Base-by-base conservation (phyloP, 2,888 invertebrate genomes). In the Eudasyphora cyanicolor region DNA sequence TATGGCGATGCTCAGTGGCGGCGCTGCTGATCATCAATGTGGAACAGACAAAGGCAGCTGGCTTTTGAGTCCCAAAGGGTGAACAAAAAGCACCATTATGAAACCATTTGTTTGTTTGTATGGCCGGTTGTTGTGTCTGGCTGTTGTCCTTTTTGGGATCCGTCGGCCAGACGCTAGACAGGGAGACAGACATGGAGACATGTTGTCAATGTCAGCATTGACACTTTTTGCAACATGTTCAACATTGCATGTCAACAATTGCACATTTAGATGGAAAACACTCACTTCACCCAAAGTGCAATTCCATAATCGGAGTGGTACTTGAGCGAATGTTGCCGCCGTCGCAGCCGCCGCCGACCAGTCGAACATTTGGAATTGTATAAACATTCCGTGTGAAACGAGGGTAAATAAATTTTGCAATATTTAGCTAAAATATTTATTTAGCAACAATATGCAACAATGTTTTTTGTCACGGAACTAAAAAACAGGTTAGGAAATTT, bases 181-280 rank as follows among this genome's bases (percentile, higher is more conserved):
- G n/a, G n/a, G n/a, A n/a, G n/a, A 35, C 35, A 29, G 57, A 54
- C 76, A 84, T 83, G 77, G 19, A 29, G 57, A 54, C 76, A 84
- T 83, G 77, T 77, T 80, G 77, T 83, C 83, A 80, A 77, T 80
- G 77, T 83, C 80, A 83, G 77, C 70, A 49, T 75, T 74, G 67
- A 78, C 74, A 75, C 51, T 77, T 77, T 83, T 76, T 77, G 80
- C 69, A 83, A 80, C 45, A 77, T 77, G 62, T 80, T 80, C 35
- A 77, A 75, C 62, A 80, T 80, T 54, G 80, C 70, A 64, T 83
- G 80, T 80, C 77, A 83, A 64, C 70, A 83, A 76, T 64, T 77
- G 74, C 79, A 77, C 70, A 77, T 42, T 79, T 79, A 62, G 70
- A 76, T 76, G 45, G 67, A 49, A 62, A n/a, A 45, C 49, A 76